phyloP scores from a whole-genome alignment of 2,113 vertebrate species.

The Ptilorrhoa leucosticta region DNA sequence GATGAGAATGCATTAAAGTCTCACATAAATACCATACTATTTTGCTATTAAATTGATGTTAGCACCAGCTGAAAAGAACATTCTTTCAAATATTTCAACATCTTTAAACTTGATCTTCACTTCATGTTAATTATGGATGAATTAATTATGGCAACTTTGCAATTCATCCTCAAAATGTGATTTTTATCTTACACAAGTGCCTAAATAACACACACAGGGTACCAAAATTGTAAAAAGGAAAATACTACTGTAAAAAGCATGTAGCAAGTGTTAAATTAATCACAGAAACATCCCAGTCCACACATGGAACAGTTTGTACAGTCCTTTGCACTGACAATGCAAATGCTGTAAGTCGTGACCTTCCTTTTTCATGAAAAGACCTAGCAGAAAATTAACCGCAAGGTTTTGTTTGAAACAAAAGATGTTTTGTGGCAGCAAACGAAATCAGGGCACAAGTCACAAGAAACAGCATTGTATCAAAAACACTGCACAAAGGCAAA shows the following conservation, averaged over 20 bases:
- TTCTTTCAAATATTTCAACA: not conserved
- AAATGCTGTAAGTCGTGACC: conserved; percentile 52
- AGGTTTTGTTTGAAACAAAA: conserved; percentile 67
- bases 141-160: not conserved
- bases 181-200: not conserved
- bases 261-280: conserved; percentile 5
- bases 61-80: not conserved
- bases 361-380: conserved; percentile 65
- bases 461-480: conserved; percentile 57
- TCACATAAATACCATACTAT: not conserved
- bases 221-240: not conserved
- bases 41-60: not conserved
- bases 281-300: conserved; percentile 37
- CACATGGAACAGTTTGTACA: conserved; percentile 59
- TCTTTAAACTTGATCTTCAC: not conserved
- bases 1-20: not conserved
- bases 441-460: conserved; percentile 43
- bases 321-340: conserved; percentile 56
- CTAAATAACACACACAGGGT: not conserved
- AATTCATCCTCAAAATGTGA: not conserved
- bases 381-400: conserved; percentile 61
- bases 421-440: conserved; percentile 61
- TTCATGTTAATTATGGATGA: not conserved
- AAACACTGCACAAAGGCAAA: conserved; percentile 50
- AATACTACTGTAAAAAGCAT: not conserved